A percentile compares a stretch with the other conserved stretches of the same genome.
These are phyloP conservation scores for Apoda limacodes DNA, from an alignment of 2,888 invertebrate species.

Conservation along the genomic window DNA sequence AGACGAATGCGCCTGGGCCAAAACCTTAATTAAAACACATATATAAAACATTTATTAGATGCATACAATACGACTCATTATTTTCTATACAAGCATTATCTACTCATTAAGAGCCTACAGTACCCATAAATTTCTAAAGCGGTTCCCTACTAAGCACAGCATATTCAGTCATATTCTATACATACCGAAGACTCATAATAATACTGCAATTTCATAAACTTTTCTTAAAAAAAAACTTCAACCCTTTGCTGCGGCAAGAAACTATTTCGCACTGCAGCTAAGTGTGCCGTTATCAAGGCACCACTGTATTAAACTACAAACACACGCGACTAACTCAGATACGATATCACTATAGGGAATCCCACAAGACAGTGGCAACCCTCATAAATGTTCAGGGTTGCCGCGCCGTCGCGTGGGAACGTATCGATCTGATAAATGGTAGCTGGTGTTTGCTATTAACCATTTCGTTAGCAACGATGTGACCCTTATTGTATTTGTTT, in stretches of 20 bases:
- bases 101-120: too few species aligned
- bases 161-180: conserved; percentile 20
- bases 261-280: neutral
- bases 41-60: too few species aligned
- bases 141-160: too few species aligned
- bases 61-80: too few species aligned
- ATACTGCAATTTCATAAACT: conserved; percentile 55
- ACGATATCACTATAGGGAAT: too few species aligned
- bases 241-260: conserved; percentile 33
- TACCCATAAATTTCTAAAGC: too few species aligned
- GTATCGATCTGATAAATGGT: conserved; percentile 52
- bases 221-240: conserved; percentile 7
- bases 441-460: conserved; percentile 36
- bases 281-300: neutral
- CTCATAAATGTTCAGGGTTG: conserved; percentile 37
- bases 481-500: neutral
- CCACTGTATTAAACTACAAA: neutral
- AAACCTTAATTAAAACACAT: too few species aligned
- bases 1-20: too few species aligned
- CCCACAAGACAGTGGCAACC: conserved; percentile 24
- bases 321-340: neutral
- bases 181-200: conserved; percentile 61
- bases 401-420: conserved; percentile 47
- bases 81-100: too few species aligned
- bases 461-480: conserved; percentile 26